Evolutionary conservation across 2,113 vertebrate genomes (phyloP).

Genomic region (Spea multiplicata): DNA sequence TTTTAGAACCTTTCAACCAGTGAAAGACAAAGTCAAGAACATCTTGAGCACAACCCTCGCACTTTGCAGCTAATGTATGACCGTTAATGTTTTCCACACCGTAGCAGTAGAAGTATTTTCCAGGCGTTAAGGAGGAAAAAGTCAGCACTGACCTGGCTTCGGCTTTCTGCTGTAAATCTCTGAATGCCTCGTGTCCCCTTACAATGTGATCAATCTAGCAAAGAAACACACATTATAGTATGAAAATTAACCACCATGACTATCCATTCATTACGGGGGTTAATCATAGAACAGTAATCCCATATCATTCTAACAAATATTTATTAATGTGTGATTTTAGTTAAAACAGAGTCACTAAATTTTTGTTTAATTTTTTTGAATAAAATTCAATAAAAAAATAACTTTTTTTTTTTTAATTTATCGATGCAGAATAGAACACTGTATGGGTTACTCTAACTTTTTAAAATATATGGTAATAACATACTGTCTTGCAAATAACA

Average conservation of each 20-base stretch:
- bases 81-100: slow-evolving; percentile 15
- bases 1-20: slow-evolving; percentile 47
- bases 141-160: slow-evolving; percentile 70
- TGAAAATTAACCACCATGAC: slow-evolving; percentile 21
- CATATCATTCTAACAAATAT: too few relatives aligned
- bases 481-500: too few relatives aligned
- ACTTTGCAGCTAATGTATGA: background rate
- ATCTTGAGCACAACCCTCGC: slow-evolving; percentile 27
- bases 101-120: slow-evolving; percentile 33
- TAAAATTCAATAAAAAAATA: too few relatives aligned
- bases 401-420: too few relatives aligned
- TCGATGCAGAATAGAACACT: too few relatives aligned
- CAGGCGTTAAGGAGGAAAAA: slow-evolving; percentile 20
- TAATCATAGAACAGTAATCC: too few relatives aligned
- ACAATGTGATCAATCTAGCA: slow-evolving; percentile 88
- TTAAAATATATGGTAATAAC: too few relatives aligned
- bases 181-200: slow-evolving; percentile 77
- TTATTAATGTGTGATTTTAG: too few relatives aligned
- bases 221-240: slow-evolving; percentile 22
- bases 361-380: too few relatives aligned
- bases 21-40: slow-evolving; percentile 19
- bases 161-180: slow-evolving; percentile 76
- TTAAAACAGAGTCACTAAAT: too few relatives aligned
- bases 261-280: background rate
- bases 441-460: too few relatives aligned